phyloP scores from a whole-genome alignment of 1,140 invertebrate species.

The Triops cancriformis region DNA sequence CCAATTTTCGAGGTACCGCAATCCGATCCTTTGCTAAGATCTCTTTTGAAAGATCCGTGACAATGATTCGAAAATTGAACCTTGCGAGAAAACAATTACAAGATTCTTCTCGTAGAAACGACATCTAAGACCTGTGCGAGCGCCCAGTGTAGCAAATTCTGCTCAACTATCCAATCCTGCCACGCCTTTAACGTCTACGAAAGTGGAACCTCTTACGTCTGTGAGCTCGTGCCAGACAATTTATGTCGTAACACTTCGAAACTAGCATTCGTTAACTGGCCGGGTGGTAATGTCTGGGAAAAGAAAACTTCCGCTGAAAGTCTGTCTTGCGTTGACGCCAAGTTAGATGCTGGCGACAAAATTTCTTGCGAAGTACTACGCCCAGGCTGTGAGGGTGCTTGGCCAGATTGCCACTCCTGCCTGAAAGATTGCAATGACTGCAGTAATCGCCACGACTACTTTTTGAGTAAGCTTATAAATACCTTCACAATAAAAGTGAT shows the following conservation, averaged over 20 bases:
- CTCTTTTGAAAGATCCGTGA: no score
- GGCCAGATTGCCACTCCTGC: not conserved
- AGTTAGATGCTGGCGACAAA: not conserved
- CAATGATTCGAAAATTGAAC: no score
- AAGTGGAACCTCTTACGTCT: not conserved
- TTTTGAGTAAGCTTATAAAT: not conserved
- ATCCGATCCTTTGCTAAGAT: no score
- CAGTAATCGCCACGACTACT: not conserved
- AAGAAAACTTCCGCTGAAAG: not conserved
- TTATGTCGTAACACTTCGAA: not conserved
- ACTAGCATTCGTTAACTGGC: not conserved
- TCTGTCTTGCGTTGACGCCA: not conserved
- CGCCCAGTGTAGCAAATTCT: not conserved
- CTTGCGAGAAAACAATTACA: no score
- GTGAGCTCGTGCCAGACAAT: not conserved
- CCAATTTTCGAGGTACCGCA: no score
- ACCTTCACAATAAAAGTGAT: no score
- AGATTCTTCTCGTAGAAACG: no score
- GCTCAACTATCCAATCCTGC: not conserved
- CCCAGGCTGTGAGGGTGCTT: not conserved
- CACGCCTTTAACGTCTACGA: not conserved
- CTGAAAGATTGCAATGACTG: not conserved
- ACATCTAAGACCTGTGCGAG: not conserved
- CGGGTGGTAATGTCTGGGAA: not conserved
- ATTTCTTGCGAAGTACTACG: not conserved